Evolutionary conservation across 2,113 vertebrate genomes (phyloP), one percentile per base, ranked within the genome.

Genomic region (Alethe castanea): DNA sequence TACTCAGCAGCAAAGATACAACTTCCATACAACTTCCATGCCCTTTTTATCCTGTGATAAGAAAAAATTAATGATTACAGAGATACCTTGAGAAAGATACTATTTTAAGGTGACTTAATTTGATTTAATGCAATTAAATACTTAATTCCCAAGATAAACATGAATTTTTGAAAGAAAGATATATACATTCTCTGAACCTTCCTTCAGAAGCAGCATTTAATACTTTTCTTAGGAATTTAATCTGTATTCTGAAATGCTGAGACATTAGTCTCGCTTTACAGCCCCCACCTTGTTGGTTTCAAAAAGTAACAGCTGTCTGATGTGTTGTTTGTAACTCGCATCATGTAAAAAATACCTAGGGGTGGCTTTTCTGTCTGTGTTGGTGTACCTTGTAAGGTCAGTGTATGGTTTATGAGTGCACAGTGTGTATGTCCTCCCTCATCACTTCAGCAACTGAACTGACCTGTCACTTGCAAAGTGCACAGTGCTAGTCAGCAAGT

Each of bases 381-480:
- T 44, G 53, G 26, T 52, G 24, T 44, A 6, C 28, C 47, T 61
- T 4, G 5, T 19, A 20, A 74, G 38, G 62, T 33, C 19, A 60
- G 29, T 25, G n/a, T 24, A 2, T 72, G 64, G 12, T 67, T 81
- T 72, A 8, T 48, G 20, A 15, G 17, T 44, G 57, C 36, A 29
- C n/a, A 31, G 14, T 3, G 0, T 14, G 33, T 22, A 9, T 0
- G 0, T 77, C 36, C 42, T 72, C 42, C 15, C 15, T 76, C 1
- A 0, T 50, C 28, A 2, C n/a, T 62, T 87, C 13, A 64, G 44
- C 70, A 64, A 6, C 57, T 29, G 12, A 79, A 19, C 12, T 2
- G 31, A 79, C 19, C 65, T 88, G 69, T 36, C 48, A 22, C 22
- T 48, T 90, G 53, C 57, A 45, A 69, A 76, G 40, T 29, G 31